A percentile compares a stretch with the other conserved stretches of the same genome.
Conservation (phyloP, 2,888 invertebrate species). For the Lochmaea capreae region DNA sequence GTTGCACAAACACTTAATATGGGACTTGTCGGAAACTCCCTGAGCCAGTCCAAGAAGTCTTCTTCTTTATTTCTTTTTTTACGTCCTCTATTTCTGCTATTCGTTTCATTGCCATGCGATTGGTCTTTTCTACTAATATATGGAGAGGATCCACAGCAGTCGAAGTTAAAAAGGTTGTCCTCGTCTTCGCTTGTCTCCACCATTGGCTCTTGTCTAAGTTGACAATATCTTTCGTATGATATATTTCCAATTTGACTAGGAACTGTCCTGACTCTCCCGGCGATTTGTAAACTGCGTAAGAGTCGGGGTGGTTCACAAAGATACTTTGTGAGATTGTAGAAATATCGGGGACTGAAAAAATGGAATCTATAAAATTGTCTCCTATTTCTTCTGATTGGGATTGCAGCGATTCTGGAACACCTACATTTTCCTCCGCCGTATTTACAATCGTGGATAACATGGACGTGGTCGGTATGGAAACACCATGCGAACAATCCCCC, state of each 20-base stretch:
- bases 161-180: conserved; percentile 31
- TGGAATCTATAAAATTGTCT: conserved; percentile 14
- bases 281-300: conserved; percentile 2
- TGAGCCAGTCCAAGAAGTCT: conserved; percentile 25
- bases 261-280: conserved; percentile 14
- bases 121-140: conserved; percentile 7
- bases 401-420: conserved; percentile 3
- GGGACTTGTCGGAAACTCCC: conserved; percentile 29
- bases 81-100: conserved; percentile 20
- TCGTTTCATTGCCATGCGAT: conserved; percentile 11
- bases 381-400: conserved; percentile 8
- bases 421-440: conserved; percentile 18
- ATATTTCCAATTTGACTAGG: conserved; percentile 25
- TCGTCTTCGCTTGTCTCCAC: conserved; percentile 24
- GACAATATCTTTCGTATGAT: conserved; percentile 27
- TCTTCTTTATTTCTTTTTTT: conserved; percentile 33
- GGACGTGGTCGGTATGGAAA: conserved; percentile 24
- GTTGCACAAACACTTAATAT: conserved; percentile 24
- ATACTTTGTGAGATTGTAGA: conserved; percentile 26
- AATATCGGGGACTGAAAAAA: conserved; percentile 12
- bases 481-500: conserved; percentile 17
- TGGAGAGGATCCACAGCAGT: conserved; percentile 31
- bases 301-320: conserved; percentile 9
- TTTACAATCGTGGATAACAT: conserved; percentile 20
- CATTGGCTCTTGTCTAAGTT: conserved; percentile 28